Conservation (phyloP, 2,888 invertebrate genomes). For the Apamea anceps region DNA sequence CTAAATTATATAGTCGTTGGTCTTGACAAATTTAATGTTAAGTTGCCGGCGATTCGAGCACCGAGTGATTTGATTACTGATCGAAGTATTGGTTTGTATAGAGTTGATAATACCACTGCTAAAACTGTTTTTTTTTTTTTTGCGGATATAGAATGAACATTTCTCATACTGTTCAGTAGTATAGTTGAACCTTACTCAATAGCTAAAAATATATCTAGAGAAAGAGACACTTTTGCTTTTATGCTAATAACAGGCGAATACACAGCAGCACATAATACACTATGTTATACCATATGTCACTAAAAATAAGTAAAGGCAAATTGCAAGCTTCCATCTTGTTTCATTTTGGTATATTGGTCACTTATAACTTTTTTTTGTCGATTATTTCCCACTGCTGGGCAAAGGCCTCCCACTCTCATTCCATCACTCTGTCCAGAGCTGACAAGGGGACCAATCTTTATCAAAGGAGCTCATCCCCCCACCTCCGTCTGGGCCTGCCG, state of each 20-base stretch:
- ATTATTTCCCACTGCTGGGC: no score
- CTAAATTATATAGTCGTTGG: constrained; percentile 51
- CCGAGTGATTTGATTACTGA: constrained; percentile 76
- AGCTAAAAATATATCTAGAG: background rate
- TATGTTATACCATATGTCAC: background rate
- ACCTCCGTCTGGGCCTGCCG: no score
- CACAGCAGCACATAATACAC: background rate
- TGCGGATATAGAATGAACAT: background rate
- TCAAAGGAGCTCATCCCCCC: no score
- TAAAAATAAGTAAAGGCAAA: background rate
- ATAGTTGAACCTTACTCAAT: background rate
- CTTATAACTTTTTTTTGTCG: no score
- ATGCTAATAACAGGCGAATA: background rate
- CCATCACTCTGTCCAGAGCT: no score
- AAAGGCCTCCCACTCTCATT: no score
- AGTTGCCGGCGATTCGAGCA: constrained; percentile 67
- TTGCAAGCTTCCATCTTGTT: background rate
- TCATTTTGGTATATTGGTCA: no score
- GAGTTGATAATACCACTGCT: constrained; percentile 51
- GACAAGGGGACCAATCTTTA: no score
- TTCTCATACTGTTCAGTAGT: background rate
- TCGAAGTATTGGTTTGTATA: constrained; percentile 61
- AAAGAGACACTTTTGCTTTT: background rate
- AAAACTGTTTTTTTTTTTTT: background rate
- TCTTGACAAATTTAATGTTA: constrained; percentile 78